Conservation (phyloP, 1,140 invertebrate species). For the Drosophila persimilis region DNA sequence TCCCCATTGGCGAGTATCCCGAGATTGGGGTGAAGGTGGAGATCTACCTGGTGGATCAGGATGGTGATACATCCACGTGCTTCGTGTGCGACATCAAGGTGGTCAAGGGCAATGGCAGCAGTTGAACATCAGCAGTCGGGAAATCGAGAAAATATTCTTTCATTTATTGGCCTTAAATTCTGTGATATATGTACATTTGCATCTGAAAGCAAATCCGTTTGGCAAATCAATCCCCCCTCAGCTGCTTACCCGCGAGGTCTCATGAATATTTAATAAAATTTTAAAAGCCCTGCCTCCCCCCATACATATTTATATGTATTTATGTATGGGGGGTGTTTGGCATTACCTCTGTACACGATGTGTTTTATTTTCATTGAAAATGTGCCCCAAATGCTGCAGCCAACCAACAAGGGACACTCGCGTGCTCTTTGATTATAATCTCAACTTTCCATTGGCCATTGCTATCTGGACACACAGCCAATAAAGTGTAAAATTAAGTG, state of each 20-base stretch:
- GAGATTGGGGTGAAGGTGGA: slow-evolving; percentile 76
- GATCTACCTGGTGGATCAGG: slow-evolving; percentile 73
- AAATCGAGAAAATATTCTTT: neutral
- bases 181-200: slow-evolving; percentile 52
- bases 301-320: neutral
- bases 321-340: neutral
- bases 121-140: slow-evolving; percentile 41
- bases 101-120: slow-evolving; percentile 53
- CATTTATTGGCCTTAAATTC: slow-evolving; percentile 41
- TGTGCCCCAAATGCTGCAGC: no score
- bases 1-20: slow-evolving; percentile 71
- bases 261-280: slow-evolving; percentile 39
- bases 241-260: slow-evolving; percentile 4
- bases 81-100: slow-evolving; percentile 78
- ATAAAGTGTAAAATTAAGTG: slow-evolving; percentile 37
- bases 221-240: neutral
- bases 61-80: slow-evolving; percentile 61
- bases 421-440: slow-evolving; percentile 1
- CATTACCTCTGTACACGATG: neutral
- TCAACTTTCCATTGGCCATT: slow-evolving; percentile 26
- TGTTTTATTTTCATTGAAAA: no score
- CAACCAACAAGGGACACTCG: neutral
- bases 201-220: slow-evolving; percentile 1
- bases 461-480: slow-evolving; percentile 32
- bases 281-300: slow-evolving; percentile 32